Evolutionary conservation across 2,113 vertebrate species (phyloP).

Genomic region (Psephotus haematonotus): DNA sequence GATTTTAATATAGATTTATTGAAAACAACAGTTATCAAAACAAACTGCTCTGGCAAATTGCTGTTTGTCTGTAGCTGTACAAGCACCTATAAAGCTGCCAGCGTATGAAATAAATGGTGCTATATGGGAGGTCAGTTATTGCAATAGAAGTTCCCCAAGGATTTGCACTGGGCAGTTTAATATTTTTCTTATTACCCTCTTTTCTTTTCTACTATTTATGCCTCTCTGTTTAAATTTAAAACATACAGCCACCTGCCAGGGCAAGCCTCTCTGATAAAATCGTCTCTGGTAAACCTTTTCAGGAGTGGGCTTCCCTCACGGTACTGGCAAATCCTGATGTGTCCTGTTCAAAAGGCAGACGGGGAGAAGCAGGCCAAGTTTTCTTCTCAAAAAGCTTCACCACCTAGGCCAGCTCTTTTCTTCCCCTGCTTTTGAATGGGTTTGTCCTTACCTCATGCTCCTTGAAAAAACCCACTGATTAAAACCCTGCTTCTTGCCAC

Average conservation of each 20-base stretch:
- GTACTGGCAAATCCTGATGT: neutral
- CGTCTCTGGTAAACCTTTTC: constrained; percentile 48
- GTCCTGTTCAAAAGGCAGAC: neutral
- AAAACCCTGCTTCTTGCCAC: neutral
- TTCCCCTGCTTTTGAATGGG: neutral
- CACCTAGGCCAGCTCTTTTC: neutral
- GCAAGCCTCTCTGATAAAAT: constrained; percentile 50
- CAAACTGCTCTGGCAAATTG: constrained; percentile 85
- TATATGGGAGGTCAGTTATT: constrained; percentile 84
- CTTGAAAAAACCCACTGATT: neutral
- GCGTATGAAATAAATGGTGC: constrained; percentile 78
- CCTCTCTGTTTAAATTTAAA: constrained; percentile 78
- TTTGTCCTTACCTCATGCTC: neutral
- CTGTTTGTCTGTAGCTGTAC: constrained; percentile 83
- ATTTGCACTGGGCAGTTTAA: constrained; percentile 80
- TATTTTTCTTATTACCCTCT: constrained; percentile 85
- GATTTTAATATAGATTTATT: constrained; percentile 91
- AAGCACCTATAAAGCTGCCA: constrained; percentile 88
- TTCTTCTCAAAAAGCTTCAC: neutral
- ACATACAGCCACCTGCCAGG: constrained; percentile 70
- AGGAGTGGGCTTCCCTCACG: constrained; percentile 23
- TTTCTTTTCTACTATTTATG: constrained; percentile 82
- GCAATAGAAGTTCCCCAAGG: constrained; percentile 78
- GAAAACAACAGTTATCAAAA: constrained; percentile 86
- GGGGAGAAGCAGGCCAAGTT: neutral